Conservation (phyloP, 2,797 vertebrate species). For the Pseudochirops cupreus region DNA sequence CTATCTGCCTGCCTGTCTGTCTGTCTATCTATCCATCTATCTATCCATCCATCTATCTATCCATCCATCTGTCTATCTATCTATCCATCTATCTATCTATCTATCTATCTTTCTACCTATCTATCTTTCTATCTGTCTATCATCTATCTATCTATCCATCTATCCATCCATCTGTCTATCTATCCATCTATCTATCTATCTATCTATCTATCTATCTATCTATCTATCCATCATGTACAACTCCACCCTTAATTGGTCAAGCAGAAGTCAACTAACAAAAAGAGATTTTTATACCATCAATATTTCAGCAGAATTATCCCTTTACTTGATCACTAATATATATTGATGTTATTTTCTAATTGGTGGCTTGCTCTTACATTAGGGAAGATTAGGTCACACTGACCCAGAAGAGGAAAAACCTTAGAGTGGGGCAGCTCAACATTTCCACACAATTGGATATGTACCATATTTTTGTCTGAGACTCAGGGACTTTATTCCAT, state of each 20-base stretch:
- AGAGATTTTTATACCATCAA: constrained; percentile 3
- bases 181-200: too few relatives aligned
- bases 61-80: too few relatives aligned
- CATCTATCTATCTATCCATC: too few relatives aligned
- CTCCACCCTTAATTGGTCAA: background rate
- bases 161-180: too few relatives aligned
- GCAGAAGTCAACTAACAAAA: constrained; percentile 33
- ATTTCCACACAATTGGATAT: constrained; percentile 58
- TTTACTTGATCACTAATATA: constrained; percentile 53
- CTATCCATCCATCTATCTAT: too few relatives aligned
- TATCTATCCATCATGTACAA: background rate
- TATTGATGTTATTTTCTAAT: constrained; percentile 54
- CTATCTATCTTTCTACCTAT: too few relatives aligned
- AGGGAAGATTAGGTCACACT: constrained; percentile 65
- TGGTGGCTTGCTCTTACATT: constrained; percentile 41
- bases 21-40: too few relatives aligned
- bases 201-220: too few relatives aligned
- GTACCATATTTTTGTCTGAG: constrained; percentile 20
- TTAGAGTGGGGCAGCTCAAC: constrained; percentile 29
- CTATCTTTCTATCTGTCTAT: too few relatives aligned
- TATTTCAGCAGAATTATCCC: constrained; percentile 17
- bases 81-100: too few relatives aligned
- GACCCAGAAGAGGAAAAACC: constrained; percentile 65
- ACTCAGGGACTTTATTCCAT: background rate
- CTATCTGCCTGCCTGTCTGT: too few relatives aligned